A percentile compares a stretch with the other conserved stretches of the same genome.
These are phyloP conservation scores for Dryocosmus kuriphilus DNA, from an alignment of 2,888 invertebrate species.

Conservation along the genomic window DNA sequence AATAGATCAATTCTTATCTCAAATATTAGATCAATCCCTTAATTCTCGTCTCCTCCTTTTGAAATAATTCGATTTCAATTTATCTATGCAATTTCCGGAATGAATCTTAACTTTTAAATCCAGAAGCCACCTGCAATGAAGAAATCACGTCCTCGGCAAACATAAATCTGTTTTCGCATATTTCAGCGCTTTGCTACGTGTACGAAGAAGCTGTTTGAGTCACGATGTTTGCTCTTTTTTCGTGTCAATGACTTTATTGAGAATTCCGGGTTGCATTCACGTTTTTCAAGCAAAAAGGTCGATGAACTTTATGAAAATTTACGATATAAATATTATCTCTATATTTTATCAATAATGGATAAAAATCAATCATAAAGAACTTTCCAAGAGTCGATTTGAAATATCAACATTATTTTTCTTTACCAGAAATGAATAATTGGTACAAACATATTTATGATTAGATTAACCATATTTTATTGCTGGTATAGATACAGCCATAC, in stretches of 20 bases:
- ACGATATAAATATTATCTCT: not conserved
- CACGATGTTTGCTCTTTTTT: slow-evolving; percentile 36
- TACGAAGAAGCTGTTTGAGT: slow-evolving; percentile 30
- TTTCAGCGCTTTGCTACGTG: slow-evolving; percentile 30
- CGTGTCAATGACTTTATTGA: slow-evolving; percentile 35
- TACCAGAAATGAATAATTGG: too few relatives aligned
- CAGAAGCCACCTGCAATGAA: slow-evolving; percentile 10
- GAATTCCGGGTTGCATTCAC: slow-evolving; percentile 29
- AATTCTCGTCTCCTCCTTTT: too few relatives aligned
- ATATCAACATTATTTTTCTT: too few relatives aligned
- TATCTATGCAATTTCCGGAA: not conserved
- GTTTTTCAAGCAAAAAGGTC: slow-evolving; percentile 15
- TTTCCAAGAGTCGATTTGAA: not conserved
- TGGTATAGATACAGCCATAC: too few relatives aligned
- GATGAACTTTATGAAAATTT: not conserved
- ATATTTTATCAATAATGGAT: not conserved
- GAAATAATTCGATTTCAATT: not conserved
- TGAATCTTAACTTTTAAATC: slow-evolving; percentile 7
- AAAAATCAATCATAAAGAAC: not conserved
- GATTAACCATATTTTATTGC: too few relatives aligned
- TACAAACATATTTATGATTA: too few relatives aligned
- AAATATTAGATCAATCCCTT: not conserved
- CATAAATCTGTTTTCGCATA: slow-evolving; percentile 39
- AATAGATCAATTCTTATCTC: not conserved
- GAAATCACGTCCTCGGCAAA: slow-evolving; percentile 27